Conservation (phyloP, 2,888 invertebrate genomes). For the Torymus tubicola region DNA sequence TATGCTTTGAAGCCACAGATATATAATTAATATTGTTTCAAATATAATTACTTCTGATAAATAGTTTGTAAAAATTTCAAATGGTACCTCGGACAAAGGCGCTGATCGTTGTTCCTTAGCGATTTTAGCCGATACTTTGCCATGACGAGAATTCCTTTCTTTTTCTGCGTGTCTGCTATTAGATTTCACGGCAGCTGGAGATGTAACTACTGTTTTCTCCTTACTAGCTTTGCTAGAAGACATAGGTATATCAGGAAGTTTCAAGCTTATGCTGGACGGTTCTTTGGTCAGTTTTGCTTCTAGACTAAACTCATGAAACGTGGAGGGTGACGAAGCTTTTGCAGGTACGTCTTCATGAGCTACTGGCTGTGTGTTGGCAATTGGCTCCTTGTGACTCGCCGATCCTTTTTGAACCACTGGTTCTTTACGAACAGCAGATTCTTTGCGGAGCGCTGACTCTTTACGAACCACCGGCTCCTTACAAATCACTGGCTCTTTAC, state of each 20-base stretch:
- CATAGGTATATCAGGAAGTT: constrained; percentile 23
- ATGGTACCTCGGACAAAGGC: neutral
- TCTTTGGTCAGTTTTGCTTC: constrained; percentile 60
- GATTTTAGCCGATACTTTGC: constrained; percentile 41
- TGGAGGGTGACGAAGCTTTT: constrained; percentile 56
- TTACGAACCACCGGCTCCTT: too few relatives aligned
- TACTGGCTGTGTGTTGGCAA: neutral
- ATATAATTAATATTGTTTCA: too few relatives aligned
- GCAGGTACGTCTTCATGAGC: neutral
- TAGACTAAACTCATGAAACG: constrained; percentile 65
- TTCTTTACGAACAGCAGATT: neutral
- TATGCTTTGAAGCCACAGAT: too few relatives aligned
- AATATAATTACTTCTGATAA: too few relatives aligned
- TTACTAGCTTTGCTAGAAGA: constrained; percentile 10
- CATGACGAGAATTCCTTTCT: constrained; percentile 18
- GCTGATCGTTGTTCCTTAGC: constrained; percentile 18
- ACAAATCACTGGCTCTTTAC: too few relatives aligned
- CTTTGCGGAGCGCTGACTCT: neutral
- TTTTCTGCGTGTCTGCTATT: constrained; percentile 12
- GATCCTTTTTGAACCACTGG: neutral
- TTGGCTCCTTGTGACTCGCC: neutral
- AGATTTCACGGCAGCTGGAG: too few relatives aligned
- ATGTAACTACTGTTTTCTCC: neutral
- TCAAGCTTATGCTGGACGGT: neutral
- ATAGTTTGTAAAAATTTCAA: neutral